Evolutionary conservation across 2,113 vertebrate genomes (phyloP).

Genomic region (Camelus dromedarius): DNA sequence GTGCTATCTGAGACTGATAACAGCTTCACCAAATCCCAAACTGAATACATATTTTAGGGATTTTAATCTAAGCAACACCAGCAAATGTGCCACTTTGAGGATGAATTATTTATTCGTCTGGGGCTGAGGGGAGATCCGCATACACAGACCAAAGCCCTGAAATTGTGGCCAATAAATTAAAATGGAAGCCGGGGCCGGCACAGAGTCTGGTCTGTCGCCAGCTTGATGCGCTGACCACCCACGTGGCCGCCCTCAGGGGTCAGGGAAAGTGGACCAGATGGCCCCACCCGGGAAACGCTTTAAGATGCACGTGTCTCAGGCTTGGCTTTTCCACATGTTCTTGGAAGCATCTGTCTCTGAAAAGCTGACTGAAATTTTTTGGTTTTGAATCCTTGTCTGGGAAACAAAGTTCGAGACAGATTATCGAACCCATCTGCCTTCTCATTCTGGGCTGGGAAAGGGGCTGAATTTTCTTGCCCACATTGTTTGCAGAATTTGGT

Average conservation of each 20-base stretch:
- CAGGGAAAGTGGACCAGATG: not conserved
- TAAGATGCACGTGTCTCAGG: not conserved
- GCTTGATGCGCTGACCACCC: not conserved
- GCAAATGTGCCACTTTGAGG: constrained; percentile 45
- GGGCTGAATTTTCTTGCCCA: not conserved
- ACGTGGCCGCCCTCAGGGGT: accelerated
- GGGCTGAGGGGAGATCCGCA: not conserved
- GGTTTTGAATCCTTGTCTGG: not conserved
- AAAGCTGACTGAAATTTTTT: not conserved
- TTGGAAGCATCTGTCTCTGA: not conserved
- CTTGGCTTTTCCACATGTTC: not conserved
- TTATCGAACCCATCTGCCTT: not conserved
- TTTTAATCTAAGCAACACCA: constrained; percentile 76
- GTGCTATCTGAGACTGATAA: not conserved
- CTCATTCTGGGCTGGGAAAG: not conserved
- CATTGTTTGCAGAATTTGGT: not conserved
- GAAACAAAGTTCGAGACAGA: not conserved
- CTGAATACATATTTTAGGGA: constrained; percentile 79
- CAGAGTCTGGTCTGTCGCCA: not conserved
- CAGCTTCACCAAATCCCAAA: constrained; percentile 78
- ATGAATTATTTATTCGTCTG: constrained; percentile 79
- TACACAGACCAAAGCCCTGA: not conserved
- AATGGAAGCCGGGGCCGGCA: not conserved
- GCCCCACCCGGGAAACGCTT: not conserved
- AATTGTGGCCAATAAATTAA: constrained; percentile 57